Conservation (phyloP, 1,140 invertebrate genomes). For the Prorops nasuta region DNA sequence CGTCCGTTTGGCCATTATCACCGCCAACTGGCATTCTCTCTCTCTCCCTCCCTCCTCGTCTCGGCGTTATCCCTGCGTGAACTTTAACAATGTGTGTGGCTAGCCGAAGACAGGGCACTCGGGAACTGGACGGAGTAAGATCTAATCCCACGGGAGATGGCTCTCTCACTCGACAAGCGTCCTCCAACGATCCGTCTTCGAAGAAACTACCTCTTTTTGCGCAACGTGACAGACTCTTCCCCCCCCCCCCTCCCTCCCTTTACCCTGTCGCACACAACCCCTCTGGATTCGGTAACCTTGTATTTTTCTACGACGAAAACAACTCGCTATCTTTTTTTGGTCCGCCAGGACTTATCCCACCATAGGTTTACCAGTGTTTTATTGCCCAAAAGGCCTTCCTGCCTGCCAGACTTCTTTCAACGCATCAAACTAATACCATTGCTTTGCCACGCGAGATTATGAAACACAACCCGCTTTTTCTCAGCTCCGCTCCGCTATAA, state of each 20-base stretch:
- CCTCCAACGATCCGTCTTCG: slow-evolving; percentile 31
- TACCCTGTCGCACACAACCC: neutral
- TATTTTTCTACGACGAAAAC: slow-evolving; percentile 3
- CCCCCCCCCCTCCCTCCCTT: slow-evolving; percentile 1
- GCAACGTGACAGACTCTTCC: slow-evolving; percentile 7
- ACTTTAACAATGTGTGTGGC: too few relatives aligned
- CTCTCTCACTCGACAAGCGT: slow-evolving; percentile 30
- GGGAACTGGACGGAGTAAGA: slow-evolving; percentile 7
- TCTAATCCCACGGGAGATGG: slow-evolving; percentile 31
- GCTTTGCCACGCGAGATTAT: too few relatives aligned
- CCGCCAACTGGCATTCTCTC: slow-evolving; percentile 20
- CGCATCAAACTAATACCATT: too few relatives aligned
- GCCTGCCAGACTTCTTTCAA: too few relatives aligned
- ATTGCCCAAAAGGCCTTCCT: too few relatives aligned
- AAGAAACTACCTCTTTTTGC: slow-evolving; percentile 29
- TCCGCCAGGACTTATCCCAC: too few relatives aligned
- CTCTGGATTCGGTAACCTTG: slow-evolving; percentile 4
- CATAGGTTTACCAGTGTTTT: neutral
- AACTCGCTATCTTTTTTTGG: neutral
- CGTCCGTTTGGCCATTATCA: slow-evolving; percentile 24
- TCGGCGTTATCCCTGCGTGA: too few relatives aligned
- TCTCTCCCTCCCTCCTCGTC: slow-evolving; percentile 8
- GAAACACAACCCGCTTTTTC: too few relatives aligned
- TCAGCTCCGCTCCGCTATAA: too few relatives aligned
- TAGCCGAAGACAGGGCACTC: slow-evolving; percentile 15